Base-by-base conservation (phyloP, 2,113 vertebrate species). In the Cebus imitator region DNA sequence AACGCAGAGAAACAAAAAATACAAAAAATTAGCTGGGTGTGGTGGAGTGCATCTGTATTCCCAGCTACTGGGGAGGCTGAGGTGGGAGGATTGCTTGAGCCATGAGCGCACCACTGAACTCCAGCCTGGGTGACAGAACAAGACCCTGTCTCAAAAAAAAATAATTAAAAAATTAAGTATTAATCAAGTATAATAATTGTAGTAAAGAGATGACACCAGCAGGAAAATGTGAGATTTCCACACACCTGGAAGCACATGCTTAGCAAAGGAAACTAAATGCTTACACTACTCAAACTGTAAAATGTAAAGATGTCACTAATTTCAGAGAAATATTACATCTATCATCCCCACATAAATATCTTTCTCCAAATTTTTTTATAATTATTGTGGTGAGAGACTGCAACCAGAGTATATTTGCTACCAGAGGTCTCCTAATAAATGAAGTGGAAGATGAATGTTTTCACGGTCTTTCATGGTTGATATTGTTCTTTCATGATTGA, bases 201-300 rank as follows among this genome's bases (percentile, higher is more conserved):
- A 45, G 8, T 58, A 50, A 45, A 89, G 45, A 23, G 30, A 88
- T 18, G 32, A 37, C 35, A 85, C 8, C 25, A 66, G 43, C 17
- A 68, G 48, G 55, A 43, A 93, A 91, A 84, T 45, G 30, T 25
- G 52, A 91, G 61, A 35, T 82, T 61, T 79, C 73, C 50, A 91
- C 4, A 55, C 2, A n/a, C 32, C 6, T 16, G 0, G 45, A 86
- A 96, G 45, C 58, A 86, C 17, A n/a, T 57, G 78, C 37, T 79
- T n/a, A 68, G 50, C 52, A 50, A 80, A 92, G 89, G 58, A 96
- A 90, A 89, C 30, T 11, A 84, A 80, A 90, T n/a, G n/a, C 37
- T 96, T 68, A 45, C 40, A 40, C 23, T 16, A 55, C 48, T 95
- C 58, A 45, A 61, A 55, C 23, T 23, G 9, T 82, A 72, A 88